Conservation (phyloP, 1,140 invertebrate genomes). For the Trialeurodes vaporariorum region DNA sequence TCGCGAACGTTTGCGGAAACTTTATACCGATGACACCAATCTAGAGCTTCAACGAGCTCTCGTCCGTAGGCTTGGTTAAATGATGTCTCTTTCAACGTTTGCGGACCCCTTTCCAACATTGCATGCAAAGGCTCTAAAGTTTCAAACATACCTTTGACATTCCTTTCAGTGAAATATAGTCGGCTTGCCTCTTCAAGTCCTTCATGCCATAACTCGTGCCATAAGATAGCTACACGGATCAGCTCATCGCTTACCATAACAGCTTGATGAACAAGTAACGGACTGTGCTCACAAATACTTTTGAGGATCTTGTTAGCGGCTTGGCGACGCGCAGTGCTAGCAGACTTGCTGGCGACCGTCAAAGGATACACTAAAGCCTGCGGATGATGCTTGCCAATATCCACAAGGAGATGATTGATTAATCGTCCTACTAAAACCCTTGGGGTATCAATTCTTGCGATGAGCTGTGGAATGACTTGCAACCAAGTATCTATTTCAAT, state of each 20-base stretch:
- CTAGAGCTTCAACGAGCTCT: constrained; percentile 84
- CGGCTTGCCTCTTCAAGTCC: constrained; percentile 94
- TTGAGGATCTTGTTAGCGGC: constrained; percentile 93
- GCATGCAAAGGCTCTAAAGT: constrained; percentile 88
- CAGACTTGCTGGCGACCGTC: constrained; percentile 94
- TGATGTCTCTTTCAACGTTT: constrained; percentile 92
- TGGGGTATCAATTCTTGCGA: constrained; percentile 92
- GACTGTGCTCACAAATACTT: constrained; percentile 89
- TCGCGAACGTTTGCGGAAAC: constrained; percentile 75
- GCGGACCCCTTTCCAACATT: constrained; percentile 84
- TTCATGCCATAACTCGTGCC: constrained; percentile 99
- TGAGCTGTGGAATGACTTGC: constrained; percentile 97
- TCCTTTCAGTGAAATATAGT: constrained; percentile 91
- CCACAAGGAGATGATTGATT: constrained; percentile 86
- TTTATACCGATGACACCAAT: constrained; percentile 64
- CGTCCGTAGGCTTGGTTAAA: constrained; percentile 92
- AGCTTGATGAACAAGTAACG: constrained; percentile 62
- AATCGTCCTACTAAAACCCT: constrained; percentile 73
- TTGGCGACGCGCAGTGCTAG: constrained; percentile 65
- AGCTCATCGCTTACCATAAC: constrained; percentile 74
- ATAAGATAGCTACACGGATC: constrained; percentile 94
- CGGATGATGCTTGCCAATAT: constrained; percentile 83
- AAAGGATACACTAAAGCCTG: constrained; percentile 93
- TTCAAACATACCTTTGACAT: constrained; percentile 91
- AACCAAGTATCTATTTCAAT: constrained; percentile 98